Evolutionary conservation across 2,113 vertebrate species (phyloP).

Genomic region (Nesogale talazaci): DNA sequence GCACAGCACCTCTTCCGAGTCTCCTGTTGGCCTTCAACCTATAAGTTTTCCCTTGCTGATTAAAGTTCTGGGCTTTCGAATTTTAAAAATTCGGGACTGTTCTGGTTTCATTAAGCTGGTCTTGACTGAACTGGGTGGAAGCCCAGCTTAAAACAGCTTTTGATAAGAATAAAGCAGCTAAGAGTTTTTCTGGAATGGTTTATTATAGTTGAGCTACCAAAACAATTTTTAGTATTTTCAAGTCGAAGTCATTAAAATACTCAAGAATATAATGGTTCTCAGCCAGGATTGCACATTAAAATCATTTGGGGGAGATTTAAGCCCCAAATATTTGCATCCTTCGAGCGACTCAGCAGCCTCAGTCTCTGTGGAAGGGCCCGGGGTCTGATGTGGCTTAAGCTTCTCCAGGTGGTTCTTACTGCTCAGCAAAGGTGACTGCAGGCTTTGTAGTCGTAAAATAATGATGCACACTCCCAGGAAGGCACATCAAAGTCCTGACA

Average conservation of each 20-base stretch:
- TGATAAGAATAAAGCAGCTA: conserved; percentile 45
- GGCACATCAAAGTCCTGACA: conserved; percentile 15
- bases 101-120: background rate
- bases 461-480: conserved; percentile 47
- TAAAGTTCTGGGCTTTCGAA: background rate
- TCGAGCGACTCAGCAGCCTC: background rate
- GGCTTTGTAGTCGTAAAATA: conserved; percentile 49
- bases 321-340: background rate
- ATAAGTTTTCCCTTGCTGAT: background rate
- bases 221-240: conserved; percentile 54
- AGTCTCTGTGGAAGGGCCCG: background rate
- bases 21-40: background rate
- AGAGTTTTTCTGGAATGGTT: conserved; percentile 55
- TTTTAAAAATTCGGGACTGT: background rate
- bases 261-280: conserved; percentile 43
- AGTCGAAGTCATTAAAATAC: conserved; percentile 55
- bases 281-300: background rate
- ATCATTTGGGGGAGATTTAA: conserved; percentile 25
- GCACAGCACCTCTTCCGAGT: background rate
- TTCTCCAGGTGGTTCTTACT: background rate
- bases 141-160: background rate
- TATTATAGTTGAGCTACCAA: conserved; percentile 15
- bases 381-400: conserved; percentile 47
- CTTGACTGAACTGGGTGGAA: background rate
- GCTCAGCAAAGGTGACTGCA: conserved; percentile 48